phyloP scores from a whole-genome alignment of 2,113 vertebrate species.

The Heptranchias perlo region DNA sequence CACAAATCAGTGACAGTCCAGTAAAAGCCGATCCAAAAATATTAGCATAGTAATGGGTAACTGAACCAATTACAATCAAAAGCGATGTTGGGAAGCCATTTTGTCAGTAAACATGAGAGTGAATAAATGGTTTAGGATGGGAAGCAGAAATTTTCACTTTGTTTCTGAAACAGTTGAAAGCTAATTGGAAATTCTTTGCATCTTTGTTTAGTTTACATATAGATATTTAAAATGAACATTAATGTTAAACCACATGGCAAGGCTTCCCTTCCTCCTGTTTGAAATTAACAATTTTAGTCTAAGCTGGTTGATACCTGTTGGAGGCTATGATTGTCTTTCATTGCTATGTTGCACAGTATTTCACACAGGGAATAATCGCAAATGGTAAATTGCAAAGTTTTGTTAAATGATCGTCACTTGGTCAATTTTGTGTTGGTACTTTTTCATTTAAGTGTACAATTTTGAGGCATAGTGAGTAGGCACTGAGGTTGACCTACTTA shows the following conservation, averaged over 20 bases:
- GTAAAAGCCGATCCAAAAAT: background rate
- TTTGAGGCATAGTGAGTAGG: background rate
- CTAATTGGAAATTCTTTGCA: background rate
- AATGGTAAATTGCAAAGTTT: background rate
- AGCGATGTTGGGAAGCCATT: background rate
- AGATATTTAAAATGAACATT: background rate
- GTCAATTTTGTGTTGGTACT: background rate
- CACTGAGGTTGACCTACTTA: background rate
- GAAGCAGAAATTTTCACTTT: background rate
- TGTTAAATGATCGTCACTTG: background rate
- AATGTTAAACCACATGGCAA: background rate
- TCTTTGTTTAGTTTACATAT: background rate
- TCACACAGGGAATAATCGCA: background rate
- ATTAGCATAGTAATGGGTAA: slow-evolving; percentile 16
- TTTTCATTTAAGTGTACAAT: background rate
- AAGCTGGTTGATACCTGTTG: background rate
- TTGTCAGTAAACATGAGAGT: background rate
- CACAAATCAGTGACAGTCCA: background rate
- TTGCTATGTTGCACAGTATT: no score
- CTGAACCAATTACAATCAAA: background rate
- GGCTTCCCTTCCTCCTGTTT: background rate
- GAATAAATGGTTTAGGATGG: background rate
- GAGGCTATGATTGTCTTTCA: background rate
- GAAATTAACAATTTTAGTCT: background rate
- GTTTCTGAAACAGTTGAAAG: background rate